phyloP scores from a whole-genome alignment of 2,113 vertebrate species.

The Holacanthus passer region DNA sequence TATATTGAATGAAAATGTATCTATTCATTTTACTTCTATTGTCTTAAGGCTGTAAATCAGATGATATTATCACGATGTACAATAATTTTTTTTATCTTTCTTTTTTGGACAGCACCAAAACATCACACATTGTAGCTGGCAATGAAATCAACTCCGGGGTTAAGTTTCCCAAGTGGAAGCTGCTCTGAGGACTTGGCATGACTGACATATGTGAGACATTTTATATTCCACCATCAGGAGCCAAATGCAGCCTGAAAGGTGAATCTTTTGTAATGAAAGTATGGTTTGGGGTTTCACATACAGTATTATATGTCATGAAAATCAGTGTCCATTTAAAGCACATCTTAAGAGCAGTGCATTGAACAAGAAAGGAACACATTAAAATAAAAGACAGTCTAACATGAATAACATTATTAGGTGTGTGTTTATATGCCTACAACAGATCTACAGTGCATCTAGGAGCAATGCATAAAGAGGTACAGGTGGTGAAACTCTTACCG shows the following conservation, averaged over 20 bases:
- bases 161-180: not conserved
- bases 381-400: not conserved
- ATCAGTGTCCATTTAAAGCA: not conserved
- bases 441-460: not conserved
- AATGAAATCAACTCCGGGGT: conserved; percentile 3
- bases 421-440: too few species aligned
- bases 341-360: not conserved
- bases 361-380: not conserved
- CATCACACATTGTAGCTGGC: not conserved
- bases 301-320: not conserved
- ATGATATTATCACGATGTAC: not conserved
- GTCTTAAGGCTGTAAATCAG: not conserved
- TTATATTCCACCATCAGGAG: not conserved
- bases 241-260: not conserved
- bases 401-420: not conserved
- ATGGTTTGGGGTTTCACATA: not conserved
- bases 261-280: not conserved
- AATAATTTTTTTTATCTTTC: not conserved
- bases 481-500: conserved; percentile 83
- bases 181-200: not conserved
- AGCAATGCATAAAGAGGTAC: not conserved
- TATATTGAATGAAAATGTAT: not conserved
- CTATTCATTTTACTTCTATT: not conserved
- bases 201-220: not conserved
- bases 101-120: not conserved